Evolutionary conservation across 1,140 invertebrate genomes (phyloP).

Genomic region (Anoplophora glabripennis): DNA sequence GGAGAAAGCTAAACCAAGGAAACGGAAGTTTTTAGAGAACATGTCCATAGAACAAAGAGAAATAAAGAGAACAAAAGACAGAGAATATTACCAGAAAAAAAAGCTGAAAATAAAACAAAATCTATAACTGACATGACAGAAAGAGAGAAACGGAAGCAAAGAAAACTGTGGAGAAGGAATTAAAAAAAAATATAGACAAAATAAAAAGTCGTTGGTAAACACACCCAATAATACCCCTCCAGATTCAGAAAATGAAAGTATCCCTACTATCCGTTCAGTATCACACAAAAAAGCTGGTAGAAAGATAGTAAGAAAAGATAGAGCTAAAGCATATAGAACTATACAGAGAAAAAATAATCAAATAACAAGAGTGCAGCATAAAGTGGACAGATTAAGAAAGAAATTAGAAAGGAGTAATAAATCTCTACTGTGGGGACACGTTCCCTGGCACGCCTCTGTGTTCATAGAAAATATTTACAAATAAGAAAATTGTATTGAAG

Average conservation of each 20-base stretch:
- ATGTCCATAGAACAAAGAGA: slow-evolving; percentile 12
- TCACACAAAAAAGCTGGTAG: slow-evolving; percentile 13
- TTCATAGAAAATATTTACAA: too few relatives aligned
- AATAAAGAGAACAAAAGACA: slow-evolving; percentile 10
- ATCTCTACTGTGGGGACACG: too few relatives aligned
- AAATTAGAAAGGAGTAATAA: too few relatives aligned
- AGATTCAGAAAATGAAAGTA: slow-evolving; percentile 15
- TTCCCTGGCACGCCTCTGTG: too few relatives aligned
- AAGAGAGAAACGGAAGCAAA: slow-evolving; percentile 11
- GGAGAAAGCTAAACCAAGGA: slow-evolving; percentile 17
- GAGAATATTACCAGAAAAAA: slow-evolving; percentile 17
- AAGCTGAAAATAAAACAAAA: slow-evolving; percentile 12
- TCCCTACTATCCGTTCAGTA: too few relatives aligned
- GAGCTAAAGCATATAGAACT: slow-evolving; percentile 21
- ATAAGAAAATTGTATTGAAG: too few relatives aligned
- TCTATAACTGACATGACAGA: slow-evolving; percentile 17
- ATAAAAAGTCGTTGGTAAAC: slow-evolving; percentile 11
- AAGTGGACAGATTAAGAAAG: too few relatives aligned
- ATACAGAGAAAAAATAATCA: too few relatives aligned
- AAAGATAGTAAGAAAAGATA: slow-evolving; percentile 25
- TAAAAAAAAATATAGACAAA: slow-evolving; percentile 21
- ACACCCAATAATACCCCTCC: slow-evolving; percentile 14
- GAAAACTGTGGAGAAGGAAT: slow-evolving; percentile 18
- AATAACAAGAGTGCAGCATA: too few relatives aligned
- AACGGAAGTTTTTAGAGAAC: slow-evolving; percentile 21